Conservation (phyloP, 2,113 vertebrate species). For the Percopsis transmontana region DNA sequence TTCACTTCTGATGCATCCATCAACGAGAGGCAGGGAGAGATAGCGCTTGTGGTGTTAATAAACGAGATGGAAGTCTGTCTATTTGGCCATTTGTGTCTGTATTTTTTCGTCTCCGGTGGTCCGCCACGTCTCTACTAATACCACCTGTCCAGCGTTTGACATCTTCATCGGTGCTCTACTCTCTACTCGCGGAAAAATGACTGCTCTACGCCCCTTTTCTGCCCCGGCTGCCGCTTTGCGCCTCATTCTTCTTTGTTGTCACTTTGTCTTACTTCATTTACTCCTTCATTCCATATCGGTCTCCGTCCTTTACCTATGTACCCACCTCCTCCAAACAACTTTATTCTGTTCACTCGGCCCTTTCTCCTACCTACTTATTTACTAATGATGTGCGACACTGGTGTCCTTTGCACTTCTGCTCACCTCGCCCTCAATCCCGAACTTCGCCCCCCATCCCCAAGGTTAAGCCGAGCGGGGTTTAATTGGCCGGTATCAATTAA, state of each 20-base stretch:
- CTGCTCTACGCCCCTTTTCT: background rate
- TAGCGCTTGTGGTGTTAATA: conserved; percentile 26
- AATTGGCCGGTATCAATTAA: background rate
- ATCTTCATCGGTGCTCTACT: too few relatives aligned
- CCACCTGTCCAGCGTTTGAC: background rate
- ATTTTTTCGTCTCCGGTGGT: background rate
- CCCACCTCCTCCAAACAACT: background rate
- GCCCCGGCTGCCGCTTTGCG: background rate
- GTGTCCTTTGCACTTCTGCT: background rate
- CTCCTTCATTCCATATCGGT: conserved; percentile 34
- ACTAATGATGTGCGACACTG: background rate
- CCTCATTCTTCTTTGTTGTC: background rate
- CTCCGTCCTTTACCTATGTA: background rate
- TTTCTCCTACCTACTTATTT: background rate
- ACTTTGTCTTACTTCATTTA: background rate
- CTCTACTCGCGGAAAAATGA: background rate
- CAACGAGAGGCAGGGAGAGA: conserved; percentile 31
- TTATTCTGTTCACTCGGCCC: background rate
- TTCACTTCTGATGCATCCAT: conserved; percentile 45
- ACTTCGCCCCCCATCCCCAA: background rate
- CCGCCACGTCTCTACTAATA: conserved; percentile 5
- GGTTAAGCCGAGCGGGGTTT: background rate
- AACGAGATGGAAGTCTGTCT: conserved; percentile 27
- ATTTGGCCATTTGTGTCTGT: background rate
- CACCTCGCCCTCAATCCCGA: background rate